These are phyloP conservation scores for Bicyclus anynana DNA, from an alignment of 1,140 invertebrate genomes.

Conservation along the genomic window DNA sequence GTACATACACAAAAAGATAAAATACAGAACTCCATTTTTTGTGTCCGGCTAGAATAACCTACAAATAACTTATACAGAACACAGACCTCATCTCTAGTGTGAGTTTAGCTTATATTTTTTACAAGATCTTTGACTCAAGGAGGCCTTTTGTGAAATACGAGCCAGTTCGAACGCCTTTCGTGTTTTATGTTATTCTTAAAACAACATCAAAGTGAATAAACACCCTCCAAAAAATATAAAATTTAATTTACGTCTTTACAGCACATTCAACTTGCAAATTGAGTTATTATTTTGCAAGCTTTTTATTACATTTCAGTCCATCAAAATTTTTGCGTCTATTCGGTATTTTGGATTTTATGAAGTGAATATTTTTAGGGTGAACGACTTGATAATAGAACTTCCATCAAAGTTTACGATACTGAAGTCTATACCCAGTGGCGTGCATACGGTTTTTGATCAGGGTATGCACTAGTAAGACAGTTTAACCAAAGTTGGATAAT, in stretches of 20 bases:
- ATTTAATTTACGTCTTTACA: neutral
- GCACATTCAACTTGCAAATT: conserved; percentile 1
- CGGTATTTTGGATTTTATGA: no score
- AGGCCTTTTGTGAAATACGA: conserved; percentile 6
- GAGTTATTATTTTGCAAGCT: neutral
- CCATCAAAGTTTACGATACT: no score
- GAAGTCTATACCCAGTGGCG: no score
- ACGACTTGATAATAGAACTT: no score
- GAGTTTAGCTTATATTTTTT: neutral
- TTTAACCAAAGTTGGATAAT: no score
- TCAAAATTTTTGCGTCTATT: neutral
- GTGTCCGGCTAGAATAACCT: no score
- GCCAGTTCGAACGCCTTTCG: conserved; percentile 3
- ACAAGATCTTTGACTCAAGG: neutral
- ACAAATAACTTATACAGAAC: neutral
- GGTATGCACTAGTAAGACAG: no score
- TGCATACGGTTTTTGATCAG: no score
- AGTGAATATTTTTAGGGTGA: no score
- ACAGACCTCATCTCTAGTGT: no score
- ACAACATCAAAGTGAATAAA: conserved; percentile 7
- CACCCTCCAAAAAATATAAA: conserved; percentile 1
- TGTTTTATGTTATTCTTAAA: conserved; percentile 6
- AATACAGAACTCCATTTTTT: no score
- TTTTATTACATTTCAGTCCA: neutral
- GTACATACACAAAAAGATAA: no score